Conservation (phyloP, 2,888 invertebrate species). For the Cosmia pyralina region DNA sequence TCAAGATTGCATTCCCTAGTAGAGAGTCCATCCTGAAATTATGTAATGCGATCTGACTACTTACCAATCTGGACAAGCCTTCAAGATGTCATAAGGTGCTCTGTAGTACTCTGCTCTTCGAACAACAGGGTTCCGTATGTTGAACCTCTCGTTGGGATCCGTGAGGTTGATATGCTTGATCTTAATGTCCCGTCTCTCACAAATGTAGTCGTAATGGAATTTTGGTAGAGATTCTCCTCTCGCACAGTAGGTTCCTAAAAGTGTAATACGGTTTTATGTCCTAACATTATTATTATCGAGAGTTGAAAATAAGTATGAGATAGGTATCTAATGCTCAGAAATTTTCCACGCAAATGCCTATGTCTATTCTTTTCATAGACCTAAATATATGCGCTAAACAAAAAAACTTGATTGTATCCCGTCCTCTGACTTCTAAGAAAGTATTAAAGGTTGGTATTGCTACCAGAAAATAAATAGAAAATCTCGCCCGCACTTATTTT, state of each 20-base stretch:
- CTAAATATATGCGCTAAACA: neutral
- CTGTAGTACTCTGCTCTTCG: constrained; percentile 86
- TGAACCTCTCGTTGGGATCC: constrained; percentile 86
- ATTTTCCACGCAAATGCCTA: neutral
- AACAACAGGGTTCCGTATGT: constrained; percentile 83
- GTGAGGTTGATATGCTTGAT: constrained; percentile 85
- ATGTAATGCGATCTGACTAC: constrained; percentile 29
- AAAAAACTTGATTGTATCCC: neutral
- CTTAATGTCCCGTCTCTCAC: constrained; percentile 83
- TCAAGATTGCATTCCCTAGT: neutral
- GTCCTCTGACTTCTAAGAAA: neutral
- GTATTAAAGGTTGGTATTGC: neutral
- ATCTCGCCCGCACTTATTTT: neutral
- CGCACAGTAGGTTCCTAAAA: constrained; percentile 82
- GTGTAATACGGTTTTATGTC: neutral
- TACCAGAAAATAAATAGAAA: neutral
- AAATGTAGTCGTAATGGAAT: constrained; percentile 88
- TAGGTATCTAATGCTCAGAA: neutral
- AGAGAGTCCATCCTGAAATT: neutral
- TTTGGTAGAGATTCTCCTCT: constrained; percentile 83
- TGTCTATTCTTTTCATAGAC: neutral
- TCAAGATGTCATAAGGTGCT: constrained; percentile 85
- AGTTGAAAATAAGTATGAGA: too few species aligned
- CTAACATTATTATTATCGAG: neutral
- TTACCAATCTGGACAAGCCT: constrained; percentile 87